phyloP scores from a whole-genome alignment of 2,888 invertebrate species.

The Noctua comes region DNA sequence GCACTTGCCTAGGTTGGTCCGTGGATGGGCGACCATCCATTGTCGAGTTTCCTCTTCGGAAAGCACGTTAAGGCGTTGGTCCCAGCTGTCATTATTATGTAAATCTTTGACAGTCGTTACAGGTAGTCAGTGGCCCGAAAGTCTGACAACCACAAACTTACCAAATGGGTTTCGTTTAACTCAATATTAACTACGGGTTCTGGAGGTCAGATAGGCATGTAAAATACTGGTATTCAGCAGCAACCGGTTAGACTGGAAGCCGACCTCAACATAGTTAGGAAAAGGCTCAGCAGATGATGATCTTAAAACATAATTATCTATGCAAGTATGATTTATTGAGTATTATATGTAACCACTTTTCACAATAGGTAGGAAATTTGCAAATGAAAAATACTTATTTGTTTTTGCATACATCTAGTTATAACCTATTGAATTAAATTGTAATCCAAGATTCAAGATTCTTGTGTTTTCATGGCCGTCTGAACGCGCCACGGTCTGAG shows the following conservation, averaged over 20 bases:
- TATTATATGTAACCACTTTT: too few relatives aligned
- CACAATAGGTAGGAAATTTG: neutral
- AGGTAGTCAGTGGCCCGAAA: neutral
- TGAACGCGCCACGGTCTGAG: too few relatives aligned
- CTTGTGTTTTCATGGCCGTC: too few relatives aligned
- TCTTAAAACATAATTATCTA: neutral
- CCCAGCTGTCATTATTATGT: neutral
- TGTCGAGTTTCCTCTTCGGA: neutral
- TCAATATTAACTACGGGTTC: neutral
- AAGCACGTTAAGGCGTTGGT: neutral
- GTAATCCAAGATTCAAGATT: too few relatives aligned
- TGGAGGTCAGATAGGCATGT: neutral
- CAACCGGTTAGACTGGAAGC: neutral
- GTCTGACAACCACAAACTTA: neutral
- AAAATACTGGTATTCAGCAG: neutral
- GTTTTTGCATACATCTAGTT: too few relatives aligned
- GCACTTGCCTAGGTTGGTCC: neutral
- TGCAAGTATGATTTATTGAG: neutral
- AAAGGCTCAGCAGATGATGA: neutral
- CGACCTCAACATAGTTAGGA: neutral
- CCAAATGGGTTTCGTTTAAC: neutral
- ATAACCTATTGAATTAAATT: neutral
- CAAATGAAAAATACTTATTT: neutral
- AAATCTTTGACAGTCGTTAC: neutral
- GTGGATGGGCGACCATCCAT: neutral